Evolutionary conservation across 2,797 vertebrate species (phyloP).

Genomic region (Oryzias dopingdopingensis): DNA sequence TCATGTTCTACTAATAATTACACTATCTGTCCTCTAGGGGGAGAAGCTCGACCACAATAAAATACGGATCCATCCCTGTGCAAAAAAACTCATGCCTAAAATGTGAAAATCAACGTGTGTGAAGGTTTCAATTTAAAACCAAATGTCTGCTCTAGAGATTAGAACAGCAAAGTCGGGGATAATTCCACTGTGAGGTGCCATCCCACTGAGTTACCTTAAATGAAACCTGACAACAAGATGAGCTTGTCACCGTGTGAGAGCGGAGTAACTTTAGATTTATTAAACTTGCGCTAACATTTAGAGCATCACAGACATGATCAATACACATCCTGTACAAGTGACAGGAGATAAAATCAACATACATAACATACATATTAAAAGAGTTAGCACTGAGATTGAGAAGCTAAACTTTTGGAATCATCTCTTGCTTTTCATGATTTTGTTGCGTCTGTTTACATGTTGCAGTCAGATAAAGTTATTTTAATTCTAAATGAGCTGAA

Average conservation of each 20-base stretch:
- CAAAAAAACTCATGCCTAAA: too few relatives aligned
- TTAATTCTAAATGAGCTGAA: slow-evolving; percentile 5
- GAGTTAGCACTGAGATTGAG: slow-evolving; percentile 16
- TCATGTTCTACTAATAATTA: background rate
- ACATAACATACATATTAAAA: slow-evolving; percentile 46
- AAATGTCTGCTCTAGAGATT: background rate
- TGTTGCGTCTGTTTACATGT: slow-evolving; percentile 5
- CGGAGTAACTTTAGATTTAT: slow-evolving; percentile 22
- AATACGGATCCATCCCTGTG: too few relatives aligned
- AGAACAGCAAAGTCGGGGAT: background rate
- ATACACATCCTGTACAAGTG: slow-evolving; percentile 18
- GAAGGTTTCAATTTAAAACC: too few relatives aligned
- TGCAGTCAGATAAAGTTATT: slow-evolving; percentile 1
- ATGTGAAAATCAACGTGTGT: too few relatives aligned
- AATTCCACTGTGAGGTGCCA: background rate
- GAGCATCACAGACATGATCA: slow-evolving; percentile 37
- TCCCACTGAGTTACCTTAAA: background rate
- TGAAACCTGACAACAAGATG: slow-evolving; percentile 5
- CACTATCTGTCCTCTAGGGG: slow-evolving; percentile 31
- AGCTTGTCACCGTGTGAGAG: slow-evolving; percentile 2
- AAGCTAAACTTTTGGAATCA: background rate
- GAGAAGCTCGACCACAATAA: slow-evolving; percentile 23
- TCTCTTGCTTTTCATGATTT: slow-evolving; percentile 14
- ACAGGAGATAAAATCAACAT: slow-evolving; percentile 40
- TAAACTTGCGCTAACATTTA: slow-evolving; percentile 52